Conservation (phyloP, 2,888 invertebrate species). For the Halictus quadricinctus region DNA sequence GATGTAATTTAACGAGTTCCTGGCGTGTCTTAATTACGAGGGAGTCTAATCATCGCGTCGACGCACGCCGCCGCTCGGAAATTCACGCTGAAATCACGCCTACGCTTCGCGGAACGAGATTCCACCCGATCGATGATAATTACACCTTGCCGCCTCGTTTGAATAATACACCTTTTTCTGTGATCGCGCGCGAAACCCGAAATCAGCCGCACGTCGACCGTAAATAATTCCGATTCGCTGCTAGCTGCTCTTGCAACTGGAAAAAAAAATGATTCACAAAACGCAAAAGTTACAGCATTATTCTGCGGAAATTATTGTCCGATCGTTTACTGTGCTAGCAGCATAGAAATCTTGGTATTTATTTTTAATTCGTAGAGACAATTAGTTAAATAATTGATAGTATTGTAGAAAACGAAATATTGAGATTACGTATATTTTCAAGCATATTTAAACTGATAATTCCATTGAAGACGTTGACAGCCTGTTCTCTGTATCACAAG, state of each 20-base stretch:
- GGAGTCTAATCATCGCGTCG: conserved; percentile 48
- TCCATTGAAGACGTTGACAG: neutral
- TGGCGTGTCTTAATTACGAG: conserved; percentile 55
- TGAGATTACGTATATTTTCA: too few relatives aligned
- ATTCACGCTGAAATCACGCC: conserved; percentile 33
- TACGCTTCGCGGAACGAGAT: neutral
- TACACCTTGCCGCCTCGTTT: neutral
- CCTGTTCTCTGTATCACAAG: neutral
- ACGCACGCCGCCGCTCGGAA: conserved; percentile 31
- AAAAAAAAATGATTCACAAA: neutral
- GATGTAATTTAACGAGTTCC: conserved; percentile 57
- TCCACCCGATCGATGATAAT: conserved; percentile 40
- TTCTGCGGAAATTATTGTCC: neutral
- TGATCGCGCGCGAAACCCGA: neutral
- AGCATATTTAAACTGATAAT: neutral
- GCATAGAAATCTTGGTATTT: neutral
- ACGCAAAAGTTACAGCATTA: neutral
- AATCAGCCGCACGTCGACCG: neutral
- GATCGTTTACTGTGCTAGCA: neutral
- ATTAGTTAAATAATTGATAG: too few relatives aligned
- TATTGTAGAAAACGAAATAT: too few relatives aligned
- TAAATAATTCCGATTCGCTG: neutral
- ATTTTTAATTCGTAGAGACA: neutral
- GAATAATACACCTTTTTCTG: neutral
- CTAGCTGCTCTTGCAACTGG: too few relatives aligned